A percentile compares a stretch with the other conserved stretches of the same genome.
These are phyloP conservation scores for Lepidocolaptes lacrymiger DNA, from an alignment of 2,797 vertebrate genomes.

Conservation along the genomic window DNA sequence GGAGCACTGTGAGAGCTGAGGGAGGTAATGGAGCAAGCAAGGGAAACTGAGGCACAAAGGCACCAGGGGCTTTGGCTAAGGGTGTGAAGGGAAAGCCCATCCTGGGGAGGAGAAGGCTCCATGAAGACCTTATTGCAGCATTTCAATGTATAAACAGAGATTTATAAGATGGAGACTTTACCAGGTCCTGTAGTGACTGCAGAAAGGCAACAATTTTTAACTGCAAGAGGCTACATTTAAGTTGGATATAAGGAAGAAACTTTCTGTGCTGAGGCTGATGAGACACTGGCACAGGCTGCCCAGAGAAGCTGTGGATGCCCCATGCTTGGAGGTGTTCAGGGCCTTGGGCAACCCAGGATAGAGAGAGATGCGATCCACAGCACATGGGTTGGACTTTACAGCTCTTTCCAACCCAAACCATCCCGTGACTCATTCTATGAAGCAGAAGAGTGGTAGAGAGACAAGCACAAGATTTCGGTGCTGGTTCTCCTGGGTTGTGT, in stretches of 20 bases:
- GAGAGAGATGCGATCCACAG: rapidly evolving
- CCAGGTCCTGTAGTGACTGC: background rate
- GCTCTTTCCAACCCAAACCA: background rate
- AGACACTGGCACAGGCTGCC: background rate
- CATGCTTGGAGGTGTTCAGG: rapidly evolving
- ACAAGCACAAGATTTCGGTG: background rate
- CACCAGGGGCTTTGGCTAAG: rapidly evolving
- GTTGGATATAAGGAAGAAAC: background rate
- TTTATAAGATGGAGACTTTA: background rate
- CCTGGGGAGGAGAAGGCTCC: background rate
- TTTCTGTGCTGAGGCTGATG: background rate
- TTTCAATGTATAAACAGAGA: background rate
- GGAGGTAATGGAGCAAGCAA: background rate
- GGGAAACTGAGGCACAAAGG: background rate
- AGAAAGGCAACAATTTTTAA: background rate
- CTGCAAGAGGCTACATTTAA: background rate
- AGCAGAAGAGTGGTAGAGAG: background rate
- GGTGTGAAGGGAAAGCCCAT: background rate
- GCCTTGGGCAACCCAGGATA: background rate
- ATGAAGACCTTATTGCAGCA: background rate
- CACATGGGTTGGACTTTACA: background rate
- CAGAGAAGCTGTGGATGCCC: background rate
- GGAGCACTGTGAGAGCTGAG: background rate
- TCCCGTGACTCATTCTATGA: background rate
- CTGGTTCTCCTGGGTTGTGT: background rate